These are phyloP conservation scores for Larimichthys crocea DNA, from an alignment of 2,113 vertebrate genomes.

Conservation along the genomic window DNA sequence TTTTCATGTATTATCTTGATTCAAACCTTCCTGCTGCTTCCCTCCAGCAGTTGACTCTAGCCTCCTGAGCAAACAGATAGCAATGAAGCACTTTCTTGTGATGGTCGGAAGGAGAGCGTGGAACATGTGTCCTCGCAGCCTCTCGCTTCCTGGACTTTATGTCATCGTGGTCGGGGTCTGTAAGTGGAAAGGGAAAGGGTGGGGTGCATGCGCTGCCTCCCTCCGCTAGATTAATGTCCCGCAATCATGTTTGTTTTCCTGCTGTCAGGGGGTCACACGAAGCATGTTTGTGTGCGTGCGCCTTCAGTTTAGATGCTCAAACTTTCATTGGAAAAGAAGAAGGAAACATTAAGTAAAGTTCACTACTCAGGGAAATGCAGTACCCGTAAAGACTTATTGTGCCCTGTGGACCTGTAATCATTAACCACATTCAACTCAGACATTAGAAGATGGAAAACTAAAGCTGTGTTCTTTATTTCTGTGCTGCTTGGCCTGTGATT, in stretches of 20 bases:
- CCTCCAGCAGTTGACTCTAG: constrained; percentile 48
- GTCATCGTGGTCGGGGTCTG: constrained; percentile 47
- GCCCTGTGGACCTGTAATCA: constrained; percentile 2
- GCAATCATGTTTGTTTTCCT: constrained; percentile 56
- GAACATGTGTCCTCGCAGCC: constrained; percentile 53
- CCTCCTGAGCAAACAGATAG: constrained; percentile 74
- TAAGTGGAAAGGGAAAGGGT: constrained; percentile 50
- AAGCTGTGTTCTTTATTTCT: background rate
- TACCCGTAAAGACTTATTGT: background rate
- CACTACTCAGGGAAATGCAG: background rate
- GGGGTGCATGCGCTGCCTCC: constrained; percentile 24
- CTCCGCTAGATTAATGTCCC: constrained; percentile 36
- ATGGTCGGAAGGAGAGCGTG: constrained; percentile 53
- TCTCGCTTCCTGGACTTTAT: constrained; percentile 69
- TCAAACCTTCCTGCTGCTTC: constrained; percentile 64
- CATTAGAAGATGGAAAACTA: background rate
- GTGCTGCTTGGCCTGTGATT: background rate
- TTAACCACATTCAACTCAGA: constrained; percentile 9
- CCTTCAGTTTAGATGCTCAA: constrained; percentile 5
- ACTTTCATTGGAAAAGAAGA: constrained; percentile 13
- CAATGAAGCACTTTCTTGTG: constrained; percentile 40
- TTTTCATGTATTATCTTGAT: constrained; percentile 70
- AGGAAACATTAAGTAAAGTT: background rate
- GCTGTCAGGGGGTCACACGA: background rate
- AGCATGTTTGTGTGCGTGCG: background rate